Base-by-base conservation (phyloP, 2,113 vertebrate genomes). In the Pardalotus punctatus region DNA sequence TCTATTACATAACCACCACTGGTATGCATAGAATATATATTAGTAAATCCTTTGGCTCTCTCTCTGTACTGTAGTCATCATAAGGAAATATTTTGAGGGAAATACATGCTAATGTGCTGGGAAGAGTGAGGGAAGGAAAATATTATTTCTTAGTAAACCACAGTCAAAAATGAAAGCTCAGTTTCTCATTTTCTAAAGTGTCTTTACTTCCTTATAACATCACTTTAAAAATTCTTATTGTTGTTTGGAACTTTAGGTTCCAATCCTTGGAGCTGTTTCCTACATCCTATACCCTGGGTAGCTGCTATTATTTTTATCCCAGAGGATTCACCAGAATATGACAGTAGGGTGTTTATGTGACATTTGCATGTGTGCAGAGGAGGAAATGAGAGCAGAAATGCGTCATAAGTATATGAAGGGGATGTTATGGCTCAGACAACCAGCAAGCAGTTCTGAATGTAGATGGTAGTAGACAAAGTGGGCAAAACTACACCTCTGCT, bases 11-110 rank as follows among this genome's bases (percentile, higher is more conserved):
- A 91, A 70, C 28, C 45, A 79, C 74, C 50, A 15, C 56, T 95
- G 82, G 64, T 81, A 83, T 88, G 84, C 22, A 28, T 70, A 92
- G 67, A 90, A 73, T 77, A 94, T 85, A 94, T 80, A 45, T 88
- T 90, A 94, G 78, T 62, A 89, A 85, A 79, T 73, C 54, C 35
- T 96, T 70, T 94, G 84, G 85, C 84, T n/a, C 60, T 57, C 35
- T 33, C 51, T 57, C 42, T 50, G 23, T 71, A 14, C 58, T 94
- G 60, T 17, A 81, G 40, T 74, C 58, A 47, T 53, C n/a, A n/a
- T n/a, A n/a, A n/a, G n/a, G n/a, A n/a, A n/a, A n/a, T 93, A 2
- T 65, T 94, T 69, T 93, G 62, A 81, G 35, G 54, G 28, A 91
- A 93, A 74, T 50, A 73, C 22, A 3, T 85, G 61, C 2, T 1